Evolutionary conservation across 2,888 invertebrate genomes (phyloP), one percentile per base, ranked within the genome.

Genomic region (Phyllotreta striolata): DNA sequence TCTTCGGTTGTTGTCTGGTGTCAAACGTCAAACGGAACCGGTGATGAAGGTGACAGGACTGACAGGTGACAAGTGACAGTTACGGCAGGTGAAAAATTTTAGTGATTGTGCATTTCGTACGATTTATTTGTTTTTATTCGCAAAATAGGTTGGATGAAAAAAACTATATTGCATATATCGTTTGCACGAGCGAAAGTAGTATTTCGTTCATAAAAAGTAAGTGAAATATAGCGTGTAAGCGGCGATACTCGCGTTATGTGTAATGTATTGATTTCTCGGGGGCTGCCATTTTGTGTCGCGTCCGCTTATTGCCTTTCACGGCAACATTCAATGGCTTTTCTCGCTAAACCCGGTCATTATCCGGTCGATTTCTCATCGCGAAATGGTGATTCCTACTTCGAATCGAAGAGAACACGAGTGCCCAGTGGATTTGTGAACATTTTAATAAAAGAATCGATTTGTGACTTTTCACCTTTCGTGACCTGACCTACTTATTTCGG

Each of bases 121-220:
- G 24, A 24, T 24, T 24, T 3, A 24, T 24, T 24, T 24, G 24
- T 3, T 24, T 24, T 24, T 24, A 24, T 24, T 3, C 24, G 24
- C 13, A 37, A 24, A 38, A 60, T 13, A 52, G 43, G 24, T 59
- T 43, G 52, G 60, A 60, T 38, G 54, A 60, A 60, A 44, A n/a
- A 54, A 60, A 60, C 60, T 52, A 60, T 44, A 58, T 54, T 7
- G 10, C 43, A 43, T 12, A 62, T 46, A 63, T 67, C 60, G 66
- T 70, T 67, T 64, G 60, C 64, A 64, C 66, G 64, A 60, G 59
- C 64, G 64, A 72, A 66, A 55, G 14, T 69, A 63, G 58, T 62
- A 70, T 70, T 70, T 70, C 68, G 70, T 71, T 70, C 66, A 60
- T 61, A 65, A 69, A 70, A 71, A 70, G 73, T 73, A 73, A 73